A percentile compares a stretch with the other conserved stretches of the same genome.
Evolutionary conservation across 2,113 vertebrate species (phyloP).

Genomic region (Ptilorrhoa leucosticta): DNA sequence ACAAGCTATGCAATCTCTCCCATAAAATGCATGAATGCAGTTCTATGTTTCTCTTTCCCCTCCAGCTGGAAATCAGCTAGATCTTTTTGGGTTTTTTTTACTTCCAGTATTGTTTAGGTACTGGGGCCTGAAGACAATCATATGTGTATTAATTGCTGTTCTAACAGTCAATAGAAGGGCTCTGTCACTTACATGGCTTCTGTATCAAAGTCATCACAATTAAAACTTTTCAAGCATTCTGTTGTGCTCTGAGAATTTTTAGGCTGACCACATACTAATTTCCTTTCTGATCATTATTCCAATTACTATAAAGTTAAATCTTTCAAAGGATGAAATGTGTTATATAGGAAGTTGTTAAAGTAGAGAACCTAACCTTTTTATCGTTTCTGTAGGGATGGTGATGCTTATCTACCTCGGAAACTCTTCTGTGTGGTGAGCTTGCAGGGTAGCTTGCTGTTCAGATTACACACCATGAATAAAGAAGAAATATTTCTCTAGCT

Average conservation of each 20-base stretch:
- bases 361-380: background rate
- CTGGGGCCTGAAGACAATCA: constrained; percentile 79
- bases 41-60: background rate
- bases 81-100: background rate
- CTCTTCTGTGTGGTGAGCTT: background rate
- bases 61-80: constrained; percentile 43
- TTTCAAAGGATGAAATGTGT: constrained; percentile 58
- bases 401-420: background rate
- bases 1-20: constrained; percentile 83
- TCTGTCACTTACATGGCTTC: constrained; percentile 69
- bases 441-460: background rate
- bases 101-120: constrained; percentile 60
- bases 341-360: background rate
- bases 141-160: constrained; percentile 64
- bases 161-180: constrained; percentile 77
- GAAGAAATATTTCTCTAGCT: background rate
- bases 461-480: background rate
- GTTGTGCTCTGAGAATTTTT: constrained; percentile 46
- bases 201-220: constrained; percentile 50
- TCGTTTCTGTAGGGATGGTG: background rate
- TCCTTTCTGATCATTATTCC: constrained; percentile 46
- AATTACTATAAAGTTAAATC: constrained; percentile 55
- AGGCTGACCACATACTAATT: constrained; percentile 18
- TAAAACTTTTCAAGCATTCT: constrained; percentile 61
- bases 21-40: constrained; percentile 71